A percentile compares a stretch with the other conserved stretches of the same genome.
Evolutionary conservation across 2,797 vertebrate genomes (phyloP).

Genomic region (Microhierax caerulescens): DNA sequence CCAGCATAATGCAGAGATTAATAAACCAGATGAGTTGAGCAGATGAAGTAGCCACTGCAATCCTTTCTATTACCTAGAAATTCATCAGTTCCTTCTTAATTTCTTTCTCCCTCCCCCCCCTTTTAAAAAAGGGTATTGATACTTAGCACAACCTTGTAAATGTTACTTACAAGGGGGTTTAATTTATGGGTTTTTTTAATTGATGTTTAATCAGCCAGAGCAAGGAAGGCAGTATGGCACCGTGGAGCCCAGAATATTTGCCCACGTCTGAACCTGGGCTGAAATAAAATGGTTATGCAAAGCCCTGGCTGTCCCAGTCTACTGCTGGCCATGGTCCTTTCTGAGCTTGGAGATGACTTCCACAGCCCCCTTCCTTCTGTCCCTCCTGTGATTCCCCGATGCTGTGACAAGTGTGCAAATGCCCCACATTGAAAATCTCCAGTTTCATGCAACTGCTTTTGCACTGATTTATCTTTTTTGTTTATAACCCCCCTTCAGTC

Average conservation of each 20-base stretch:
- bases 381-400: background rate
- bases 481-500: background rate
- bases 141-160: background rate
- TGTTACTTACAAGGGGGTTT: fast-evolving
- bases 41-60: background rate
- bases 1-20: background rate
- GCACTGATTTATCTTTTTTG: background rate
- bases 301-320: background rate
- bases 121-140: background rate
- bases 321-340: background rate
- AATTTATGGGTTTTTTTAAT: background rate
- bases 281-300: background rate
- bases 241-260: background rate
- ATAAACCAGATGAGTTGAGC: background rate
- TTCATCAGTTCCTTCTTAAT: background rate
- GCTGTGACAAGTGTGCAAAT: background rate
- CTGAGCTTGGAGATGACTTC: background rate
- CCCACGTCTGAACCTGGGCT: background rate
- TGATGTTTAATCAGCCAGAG: background rate
- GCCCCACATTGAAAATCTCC: background rate
- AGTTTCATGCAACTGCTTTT: fast-evolving
- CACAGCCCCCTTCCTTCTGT: background rate
- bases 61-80: background rate
- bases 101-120: background rate
- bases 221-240: background rate